Evolutionary conservation across 1,140 invertebrate genomes (phyloP), one percentile per base, ranked within the genome.

Genomic region (Caerostris darwini): DNA sequence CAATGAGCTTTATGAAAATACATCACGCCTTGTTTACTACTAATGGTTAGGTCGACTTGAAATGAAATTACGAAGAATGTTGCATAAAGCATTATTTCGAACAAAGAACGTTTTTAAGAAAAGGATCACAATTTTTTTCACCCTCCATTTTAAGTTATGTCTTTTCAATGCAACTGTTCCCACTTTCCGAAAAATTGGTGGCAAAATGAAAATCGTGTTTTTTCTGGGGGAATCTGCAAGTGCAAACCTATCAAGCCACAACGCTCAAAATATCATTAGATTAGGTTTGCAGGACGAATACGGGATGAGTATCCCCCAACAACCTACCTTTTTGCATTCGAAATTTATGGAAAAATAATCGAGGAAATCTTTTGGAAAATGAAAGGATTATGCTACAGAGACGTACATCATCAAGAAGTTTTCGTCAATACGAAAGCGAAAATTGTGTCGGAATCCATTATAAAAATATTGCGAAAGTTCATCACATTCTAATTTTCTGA

Each of bases 21-120:
- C 56, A 17, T 85, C 82, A 85, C 82, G 82, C 57, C 56, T 57
- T 57, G 82, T 85, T 85, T 85, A 85, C 82, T 85, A 85, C 82
- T 85, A 85, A 85, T 58, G 82, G 82, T 85, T 56, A 85, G 82
- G 82, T n/a, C 57, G 14, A 85, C 54, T 57, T 77, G 56, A 85
- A 77, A 77, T 77, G 69, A 77, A 77, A 77, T 77, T 77, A 77
- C 69, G 69, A 3, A 4, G 69, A 77, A 77, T 77, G 69, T 77
- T 77, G 69, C 69, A 77, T 50, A 77, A 34, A 77, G 69, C 69
- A 50, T 77, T 77, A 77, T 77, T 77, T 77, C 8, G 19, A 77
- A 77, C 4, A 10, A 59, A 59, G 10, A 61, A 50, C 34, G 69
- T 10, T 77, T 77, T 77, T 50, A 34, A 50, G 69, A 77, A 34